Evolutionary conservation across 2,888 invertebrate species (phyloP).

Genomic region (Parnassius mnemosyne): DNA sequence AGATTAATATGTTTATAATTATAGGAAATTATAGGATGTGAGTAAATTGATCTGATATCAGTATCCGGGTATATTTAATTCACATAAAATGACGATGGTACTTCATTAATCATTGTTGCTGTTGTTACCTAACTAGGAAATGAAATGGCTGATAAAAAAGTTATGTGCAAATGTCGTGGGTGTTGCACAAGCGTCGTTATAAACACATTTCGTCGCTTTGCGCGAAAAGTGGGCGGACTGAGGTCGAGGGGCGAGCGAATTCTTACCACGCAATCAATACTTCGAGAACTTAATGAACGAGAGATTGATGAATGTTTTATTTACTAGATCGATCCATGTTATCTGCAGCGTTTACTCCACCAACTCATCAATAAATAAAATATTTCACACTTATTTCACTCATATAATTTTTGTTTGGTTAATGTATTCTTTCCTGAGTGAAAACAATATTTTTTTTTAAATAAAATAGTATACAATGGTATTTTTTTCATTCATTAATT

Average conservation of each 20-base stretch:
- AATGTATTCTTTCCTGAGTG: no score
- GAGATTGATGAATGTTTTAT: constrained; percentile 41
- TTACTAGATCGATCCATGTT: constrained; percentile 18
- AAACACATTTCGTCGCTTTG: constrained; percentile 65
- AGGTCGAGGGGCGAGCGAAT: constrained; percentile 41
- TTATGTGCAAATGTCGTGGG: constrained; percentile 51
- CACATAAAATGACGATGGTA: constrained; percentile 38
- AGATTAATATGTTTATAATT: constrained; percentile 66
- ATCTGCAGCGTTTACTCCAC: neutral
- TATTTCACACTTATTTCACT: neutral
- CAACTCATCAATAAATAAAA: neutral
- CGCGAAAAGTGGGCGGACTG: constrained; percentile 65
- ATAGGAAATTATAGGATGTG: constrained; percentile 51
- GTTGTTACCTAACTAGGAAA: constrained; percentile 60
- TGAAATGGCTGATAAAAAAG: constrained; percentile 37
- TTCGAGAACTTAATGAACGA: constrained; percentile 54
- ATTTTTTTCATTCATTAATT: no score
- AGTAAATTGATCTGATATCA: constrained; percentile 38
- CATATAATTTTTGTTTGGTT: neutral
- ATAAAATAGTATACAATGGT: no score
- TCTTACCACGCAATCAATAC: constrained; percentile 46
- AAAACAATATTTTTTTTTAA: no score
- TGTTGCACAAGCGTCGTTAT: constrained; percentile 66
- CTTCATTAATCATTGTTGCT: constrained; percentile 59
- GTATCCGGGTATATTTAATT: constrained; percentile 44